phyloP scores from a whole-genome alignment of 2,797 vertebrate genomes.

The Peromyscus eremicus region DNA sequence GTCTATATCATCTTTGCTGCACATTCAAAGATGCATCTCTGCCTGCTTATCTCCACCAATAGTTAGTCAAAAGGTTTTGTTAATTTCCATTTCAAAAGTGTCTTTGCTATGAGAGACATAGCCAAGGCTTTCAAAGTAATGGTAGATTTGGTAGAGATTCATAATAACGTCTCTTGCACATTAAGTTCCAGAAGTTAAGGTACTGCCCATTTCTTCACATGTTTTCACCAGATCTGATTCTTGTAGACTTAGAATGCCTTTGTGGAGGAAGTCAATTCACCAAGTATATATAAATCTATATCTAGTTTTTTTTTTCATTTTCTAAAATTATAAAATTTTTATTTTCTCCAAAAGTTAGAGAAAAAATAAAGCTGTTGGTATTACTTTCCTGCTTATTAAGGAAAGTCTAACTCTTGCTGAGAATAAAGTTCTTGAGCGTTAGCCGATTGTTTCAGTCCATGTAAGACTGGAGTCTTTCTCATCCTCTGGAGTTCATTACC shows the following conservation, averaged over 20 bases:
- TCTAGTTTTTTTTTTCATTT: not conserved
- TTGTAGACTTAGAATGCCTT: not conserved
- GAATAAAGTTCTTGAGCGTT: not conserved
- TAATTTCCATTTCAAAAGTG: conserved; percentile 14
- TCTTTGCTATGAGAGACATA: not conserved
- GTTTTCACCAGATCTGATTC: not conserved
- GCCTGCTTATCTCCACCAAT: not conserved
- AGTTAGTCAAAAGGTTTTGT: not conserved
- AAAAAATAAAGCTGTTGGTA: not conserved
- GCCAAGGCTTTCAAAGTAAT: not conserved
- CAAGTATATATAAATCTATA: not conserved
- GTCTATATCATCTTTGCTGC: not conserved
- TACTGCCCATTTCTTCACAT: not conserved
- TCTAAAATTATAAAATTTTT: not conserved
- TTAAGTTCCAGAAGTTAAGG: conserved; percentile 5
- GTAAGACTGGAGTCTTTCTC: not conserved
- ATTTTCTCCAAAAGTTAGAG: not conserved
- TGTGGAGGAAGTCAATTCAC: not conserved
- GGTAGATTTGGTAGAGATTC: not conserved
- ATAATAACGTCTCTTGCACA: not conserved
- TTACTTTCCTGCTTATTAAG: not conserved
- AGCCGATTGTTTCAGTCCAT: not conserved
- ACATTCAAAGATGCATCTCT: not conserved
- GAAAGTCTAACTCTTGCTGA: not conserved
- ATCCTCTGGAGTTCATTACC: not conserved